Evolutionary conservation across 1,140 invertebrate genomes (phyloP), one percentile per base, ranked within the genome.

Genomic region (Phthorimaea operculella): DNA sequence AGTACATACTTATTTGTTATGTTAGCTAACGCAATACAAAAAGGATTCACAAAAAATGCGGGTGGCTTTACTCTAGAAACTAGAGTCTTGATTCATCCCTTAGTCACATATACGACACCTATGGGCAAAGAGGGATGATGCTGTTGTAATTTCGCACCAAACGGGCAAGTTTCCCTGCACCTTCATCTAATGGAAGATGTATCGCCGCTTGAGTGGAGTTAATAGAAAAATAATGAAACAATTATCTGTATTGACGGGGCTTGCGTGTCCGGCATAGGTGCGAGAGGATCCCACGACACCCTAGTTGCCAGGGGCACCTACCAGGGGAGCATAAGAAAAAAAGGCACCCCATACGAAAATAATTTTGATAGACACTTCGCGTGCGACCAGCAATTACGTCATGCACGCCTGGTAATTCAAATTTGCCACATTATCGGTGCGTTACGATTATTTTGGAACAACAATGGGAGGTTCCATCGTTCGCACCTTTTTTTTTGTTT

Each of bases 191-290:
- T n/a, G n/a, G n/a, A n/a, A n/a, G n/a, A n/a, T n/a, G n/a, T n/a
- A n/a, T 80, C 68, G 70, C 66, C 66, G 62, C 65, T 59, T 71
- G 69, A 76, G 60, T 60, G 62, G 70, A 84, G 79, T 84, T 84
- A 84, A 84, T 81, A 77, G 69, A 75, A 79, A 70, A 81, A 79
- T 81, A 84, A 84, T 84, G 81, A 80, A 84, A 81, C 79, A 81
- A 84, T 84, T 83, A 84, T 71, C 62, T 58, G 63, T 73, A 78
- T 72, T 72, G 79, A 70, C 68, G 73, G 66, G 58, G 52, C 52
- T 83, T 71, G 79, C 80, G 80, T 83, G 80, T 63, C 64, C 55
- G 54, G 4, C 54, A 44, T 51, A 63, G 66, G 67, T 64, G 54
- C 45, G 53, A 49, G 54, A 50, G 53, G 49, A 62, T 60, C 63